Evolutionary conservation across 1,140 invertebrate genomes (phyloP), one percentile per base, ranked within the genome.

Genomic region (Solen grandis): DNA sequence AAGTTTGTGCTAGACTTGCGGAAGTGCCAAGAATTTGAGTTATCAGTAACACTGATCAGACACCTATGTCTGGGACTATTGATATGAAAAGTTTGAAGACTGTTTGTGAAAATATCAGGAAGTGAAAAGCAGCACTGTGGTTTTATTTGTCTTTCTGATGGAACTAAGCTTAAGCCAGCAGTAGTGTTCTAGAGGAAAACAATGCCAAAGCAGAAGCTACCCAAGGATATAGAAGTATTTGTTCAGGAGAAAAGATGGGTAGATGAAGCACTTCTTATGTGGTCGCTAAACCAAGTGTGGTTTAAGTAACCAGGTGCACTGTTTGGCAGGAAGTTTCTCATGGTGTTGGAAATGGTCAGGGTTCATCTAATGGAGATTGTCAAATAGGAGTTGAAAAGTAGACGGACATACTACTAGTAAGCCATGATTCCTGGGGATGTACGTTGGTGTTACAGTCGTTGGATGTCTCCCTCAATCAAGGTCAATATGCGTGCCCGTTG

Each of bases 101-200:
- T n/a, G n/a, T n/a, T n/a, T n/a, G n/a, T n/a, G n/a, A n/a, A n/a
- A n/a, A n/a, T n/a, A n/a, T n/a, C n/a, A n/a, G n/a, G n/a, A n/a
- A n/a, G n/a, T n/a, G n/a, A n/a, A n/a, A n/a, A n/a, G n/a, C n/a
- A n/a, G n/a, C n/a, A 88, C 89, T 5, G 82, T 88, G 14, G 85
- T 88, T 8, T 35, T 73, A 35, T 50, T 5, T 73, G 69, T 36
- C 16, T 73, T 10, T 52, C 76, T 31, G 84, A 85, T 63, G 86
- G 88, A 16, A 83, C 79, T 16, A 89, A 88, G 66, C 54, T 88
- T 14, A 88, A 85, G 41, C 88, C 88, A 8, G 84, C 84, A 41
- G 54, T 89, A 22, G 82, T 89, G 33, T 89, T 89, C 29, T 89
- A 88, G 60, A 35, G 81, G 35, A 86, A 84, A 55, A 75, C 55